Evolutionary conservation across 37 sponge, comb jelly and placozoan species (phyloP).

Genomic region (Mnemiopsis leidyi): DNA sequence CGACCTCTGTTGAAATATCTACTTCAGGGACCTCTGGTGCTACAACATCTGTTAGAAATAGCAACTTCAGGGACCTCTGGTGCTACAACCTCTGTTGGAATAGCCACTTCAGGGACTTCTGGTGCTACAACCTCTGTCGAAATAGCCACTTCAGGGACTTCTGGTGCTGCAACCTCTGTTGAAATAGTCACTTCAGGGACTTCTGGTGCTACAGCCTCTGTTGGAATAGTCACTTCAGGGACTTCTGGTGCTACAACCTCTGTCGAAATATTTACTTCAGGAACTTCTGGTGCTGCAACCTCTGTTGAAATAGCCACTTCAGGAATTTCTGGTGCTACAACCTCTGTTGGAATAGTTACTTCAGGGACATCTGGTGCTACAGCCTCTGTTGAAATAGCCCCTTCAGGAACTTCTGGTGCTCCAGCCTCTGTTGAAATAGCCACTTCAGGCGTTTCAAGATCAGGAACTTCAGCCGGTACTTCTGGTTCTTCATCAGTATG

Average conservation of each 20-base stretch:
- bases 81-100: no score
- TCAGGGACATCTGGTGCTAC: background rate
- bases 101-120: no score
- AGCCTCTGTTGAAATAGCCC: background rate
- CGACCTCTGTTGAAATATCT: no score
- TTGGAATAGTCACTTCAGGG: no score
- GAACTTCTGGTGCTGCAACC: no score
- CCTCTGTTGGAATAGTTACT: no score
- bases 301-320: no score
- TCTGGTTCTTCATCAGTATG: background rate
- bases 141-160: no score
- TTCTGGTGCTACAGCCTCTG: background rate
- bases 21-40: no score
- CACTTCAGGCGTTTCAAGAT: conserved; percentile 20
- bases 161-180: background rate
- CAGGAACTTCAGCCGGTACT: background rate
- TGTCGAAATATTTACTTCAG: background rate
- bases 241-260: conserved; percentile 2
- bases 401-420: conserved; percentile 11
- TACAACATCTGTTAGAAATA: no score
- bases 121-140: background rate
- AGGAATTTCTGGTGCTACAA: no score
- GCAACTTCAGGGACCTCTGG: no score
- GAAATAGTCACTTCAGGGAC: background rate
- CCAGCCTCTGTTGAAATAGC: background rate